Percentiles rank a stretch among this genome's conserved stretches.
Conservation (phyloP, 1,140 invertebrate genomes). For the Copidosoma floridanum region DNA sequence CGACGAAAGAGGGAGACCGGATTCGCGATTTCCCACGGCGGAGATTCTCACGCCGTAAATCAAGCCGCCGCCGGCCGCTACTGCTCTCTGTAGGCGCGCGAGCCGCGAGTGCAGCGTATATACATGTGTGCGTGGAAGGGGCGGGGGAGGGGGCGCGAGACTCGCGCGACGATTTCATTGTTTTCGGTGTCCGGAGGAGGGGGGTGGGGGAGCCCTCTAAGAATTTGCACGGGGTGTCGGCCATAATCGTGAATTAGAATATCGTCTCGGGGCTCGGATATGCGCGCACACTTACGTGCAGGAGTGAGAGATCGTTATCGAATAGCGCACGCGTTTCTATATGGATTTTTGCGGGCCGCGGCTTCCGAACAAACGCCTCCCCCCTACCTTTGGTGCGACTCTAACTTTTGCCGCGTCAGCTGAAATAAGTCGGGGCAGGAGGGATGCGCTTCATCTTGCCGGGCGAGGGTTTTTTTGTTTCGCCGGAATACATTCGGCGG, state of each 20-base stretch:
- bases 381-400: too few relatives aligned
- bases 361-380: conserved; percentile 13
- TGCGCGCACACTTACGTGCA: too few relatives aligned
- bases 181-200: conserved; percentile 17
- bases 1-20: conserved; percentile 15
- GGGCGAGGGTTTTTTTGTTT: too few relatives aligned
- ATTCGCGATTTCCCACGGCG: conserved; percentile 40
- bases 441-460: too few relatives aligned
- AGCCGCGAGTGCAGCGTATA: conserved; percentile 10
- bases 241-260: conserved; percentile 32
- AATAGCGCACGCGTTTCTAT: conserved; percentile 23
- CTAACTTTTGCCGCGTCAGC: conserved; percentile 10
- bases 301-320: conserved; percentile 18
- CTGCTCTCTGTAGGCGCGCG: background rate
- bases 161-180: conserved; percentile 29
- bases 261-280: background rate
- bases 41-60: conserved; percentile 43
- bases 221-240: conserved; percentile 23
- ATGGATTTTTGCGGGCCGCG: conserved; percentile 23
- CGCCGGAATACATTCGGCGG: too few relatives aligned
- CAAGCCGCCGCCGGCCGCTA: conserved; percentile 32
- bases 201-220: background rate
- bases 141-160: conserved; percentile 14
- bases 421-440: too few relatives aligned
- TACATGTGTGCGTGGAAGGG: background rate